Evolutionary conservation across 2,113 vertebrate species (phyloP).

Genomic region (Megaptera novaeangliae): DNA sequence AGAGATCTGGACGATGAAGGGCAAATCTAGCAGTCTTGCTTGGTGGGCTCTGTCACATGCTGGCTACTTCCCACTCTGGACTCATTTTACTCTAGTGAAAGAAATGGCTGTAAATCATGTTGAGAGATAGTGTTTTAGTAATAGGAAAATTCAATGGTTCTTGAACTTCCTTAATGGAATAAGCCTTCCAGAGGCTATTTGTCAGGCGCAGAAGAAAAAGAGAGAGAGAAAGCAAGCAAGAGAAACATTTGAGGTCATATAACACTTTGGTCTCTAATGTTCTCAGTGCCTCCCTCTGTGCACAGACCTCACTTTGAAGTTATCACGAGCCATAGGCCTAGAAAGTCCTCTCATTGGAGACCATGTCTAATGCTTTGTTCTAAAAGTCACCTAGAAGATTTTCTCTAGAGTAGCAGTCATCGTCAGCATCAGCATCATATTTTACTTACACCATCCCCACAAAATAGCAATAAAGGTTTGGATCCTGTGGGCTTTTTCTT

Average conservation of each 20-base stretch:
- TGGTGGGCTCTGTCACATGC: not conserved
- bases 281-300: slow-evolving; percentile 43
- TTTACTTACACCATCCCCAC: not conserved
- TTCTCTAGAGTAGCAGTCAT: not conserved
- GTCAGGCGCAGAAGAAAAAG: not conserved
- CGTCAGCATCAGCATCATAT: not conserved
- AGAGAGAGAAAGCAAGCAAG: slow-evolving; percentile 18
- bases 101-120: not conserved
- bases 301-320: slow-evolving; percentile 46
- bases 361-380: slow-evolving; percentile 50
- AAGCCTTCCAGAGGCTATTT: not conserved
- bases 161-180: not conserved
- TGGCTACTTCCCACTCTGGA: not conserved
- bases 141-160: not conserved
- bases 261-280: not conserved
- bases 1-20: not conserved
- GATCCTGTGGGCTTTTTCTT: not conserved
- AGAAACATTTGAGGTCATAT: slow-evolving; percentile 12
- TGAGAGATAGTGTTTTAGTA: not conserved
- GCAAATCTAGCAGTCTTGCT: not conserved
- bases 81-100: not conserved
- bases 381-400: not conserved
- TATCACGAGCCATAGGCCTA: slow-evolving; percentile 3
- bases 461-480: not conserved
- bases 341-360: slow-evolving; percentile 28